Conservation (phyloP, 2,888 invertebrate species). For the Callinectes sapidus region DNA sequence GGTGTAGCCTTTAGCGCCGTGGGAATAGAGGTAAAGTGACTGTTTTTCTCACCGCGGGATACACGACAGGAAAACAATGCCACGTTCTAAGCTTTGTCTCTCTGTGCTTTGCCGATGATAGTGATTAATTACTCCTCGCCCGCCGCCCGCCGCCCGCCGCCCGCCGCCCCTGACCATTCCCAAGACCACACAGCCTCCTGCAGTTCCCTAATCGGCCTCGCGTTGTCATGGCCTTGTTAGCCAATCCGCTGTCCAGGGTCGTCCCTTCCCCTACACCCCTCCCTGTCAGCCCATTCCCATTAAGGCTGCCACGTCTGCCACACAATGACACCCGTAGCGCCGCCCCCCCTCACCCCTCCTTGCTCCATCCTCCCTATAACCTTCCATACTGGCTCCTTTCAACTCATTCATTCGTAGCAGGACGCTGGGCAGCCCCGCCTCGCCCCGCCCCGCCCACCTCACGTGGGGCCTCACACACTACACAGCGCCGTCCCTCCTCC, state of each 20-base stretch:
- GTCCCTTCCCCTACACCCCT: not conserved
- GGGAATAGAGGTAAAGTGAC: not conserved
- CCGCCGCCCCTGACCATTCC: conserved; percentile 18
- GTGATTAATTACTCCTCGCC: not conserved
- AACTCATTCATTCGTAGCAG: not conserved
- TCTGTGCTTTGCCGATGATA: not conserved
- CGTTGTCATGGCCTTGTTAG: not conserved
- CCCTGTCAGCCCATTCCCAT: not conserved
- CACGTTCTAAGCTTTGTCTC: not conserved
- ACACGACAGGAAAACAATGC: too few species aligned
- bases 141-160: too few species aligned
- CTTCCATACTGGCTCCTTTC: not conserved
- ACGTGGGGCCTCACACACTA: not conserved
- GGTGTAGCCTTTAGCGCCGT: not conserved
- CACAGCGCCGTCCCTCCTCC: not conserved
- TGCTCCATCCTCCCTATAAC: not conserved
- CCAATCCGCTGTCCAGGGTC: conserved; percentile 12
- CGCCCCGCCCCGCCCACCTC: not conserved
- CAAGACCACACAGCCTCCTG: not conserved
- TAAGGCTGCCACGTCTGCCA: not conserved
- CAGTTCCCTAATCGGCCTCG: not conserved
- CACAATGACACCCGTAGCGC: not conserved
- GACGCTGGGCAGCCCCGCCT: not conserved
- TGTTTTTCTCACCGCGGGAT: not conserved
- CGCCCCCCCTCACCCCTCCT: not conserved